A percentile compares a stretch with the other conserved stretches of the same genome.
Evolutionary conservation across 1,140 invertebrate genomes (phyloP).

Genomic region (Diachasmimorpha longicaudata): DNA sequence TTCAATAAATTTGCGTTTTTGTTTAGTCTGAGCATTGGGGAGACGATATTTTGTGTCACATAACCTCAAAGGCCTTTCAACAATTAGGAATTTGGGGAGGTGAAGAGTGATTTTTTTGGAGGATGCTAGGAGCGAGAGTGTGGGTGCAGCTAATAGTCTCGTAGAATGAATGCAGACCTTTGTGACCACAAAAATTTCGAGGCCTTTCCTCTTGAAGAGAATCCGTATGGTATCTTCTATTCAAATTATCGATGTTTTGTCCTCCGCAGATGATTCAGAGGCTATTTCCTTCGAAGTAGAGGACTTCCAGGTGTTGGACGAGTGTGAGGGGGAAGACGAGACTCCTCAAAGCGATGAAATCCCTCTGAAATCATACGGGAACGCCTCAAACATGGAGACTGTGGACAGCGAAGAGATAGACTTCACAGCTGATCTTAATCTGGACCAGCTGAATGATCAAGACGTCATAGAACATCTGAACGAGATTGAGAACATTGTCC

Average conservation of each 20-base stretch:
- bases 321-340: constrained; percentile 44
- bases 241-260: neutral
- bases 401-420: constrained; percentile 21
- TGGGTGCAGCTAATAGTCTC: too few relatives aligned
- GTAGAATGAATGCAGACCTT: too few relatives aligned
- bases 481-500: constrained; percentile 53
- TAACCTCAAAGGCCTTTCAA: neutral
- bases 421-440: constrained; percentile 34
- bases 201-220: too few relatives aligned
- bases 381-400: neutral
- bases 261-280: constrained; percentile 32
- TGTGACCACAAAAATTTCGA: too few relatives aligned
- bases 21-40: too few relatives aligned
- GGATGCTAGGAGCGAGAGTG: neutral
- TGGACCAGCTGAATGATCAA: constrained; percentile 35
- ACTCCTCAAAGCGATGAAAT: constrained; percentile 4
- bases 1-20: neutral
- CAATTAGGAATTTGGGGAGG: neutral
- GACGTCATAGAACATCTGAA: constrained; percentile 52
- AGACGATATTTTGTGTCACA: neutral
- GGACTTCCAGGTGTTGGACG: constrained; percentile 45
- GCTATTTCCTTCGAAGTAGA: constrained; percentile 36
- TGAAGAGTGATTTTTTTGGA: neutral
- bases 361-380: neutral
- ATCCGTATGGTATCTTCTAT: too few relatives aligned